Evolutionary conservation across 2,797 vertebrate species (phyloP).

Genomic region (Falco biarmicus): DNA sequence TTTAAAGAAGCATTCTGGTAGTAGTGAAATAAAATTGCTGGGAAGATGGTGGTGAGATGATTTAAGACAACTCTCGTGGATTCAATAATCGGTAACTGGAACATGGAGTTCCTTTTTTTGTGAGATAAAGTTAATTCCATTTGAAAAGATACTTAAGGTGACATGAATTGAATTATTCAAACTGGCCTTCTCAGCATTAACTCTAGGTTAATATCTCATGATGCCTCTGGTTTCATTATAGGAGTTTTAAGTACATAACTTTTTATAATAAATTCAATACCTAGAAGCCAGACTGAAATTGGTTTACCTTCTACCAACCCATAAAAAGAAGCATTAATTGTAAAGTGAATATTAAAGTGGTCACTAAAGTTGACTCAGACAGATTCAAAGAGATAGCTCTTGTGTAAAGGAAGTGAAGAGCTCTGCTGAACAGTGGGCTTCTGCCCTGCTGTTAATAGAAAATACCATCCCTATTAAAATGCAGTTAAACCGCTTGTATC

Average conservation of each 20-base stretch:
- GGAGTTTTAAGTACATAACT: slow-evolving; percentile 77
- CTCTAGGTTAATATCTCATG: slow-evolving; percentile 75
- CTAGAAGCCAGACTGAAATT: slow-evolving; percentile 71
- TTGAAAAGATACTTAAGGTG: slow-evolving; percentile 76
- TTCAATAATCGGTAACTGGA: slow-evolving; percentile 73
- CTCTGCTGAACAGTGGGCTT: slow-evolving; percentile 41
- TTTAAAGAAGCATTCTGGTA: slow-evolving; percentile 8
- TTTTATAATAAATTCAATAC: slow-evolving; percentile 79
- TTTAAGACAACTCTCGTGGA: slow-evolving; percentile 56
- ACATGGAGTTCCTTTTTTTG: slow-evolving; percentile 60
- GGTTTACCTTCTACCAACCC: slow-evolving; percentile 73
- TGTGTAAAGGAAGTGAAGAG: slow-evolving; percentile 11
- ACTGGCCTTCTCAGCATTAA: slow-evolving; percentile 73
- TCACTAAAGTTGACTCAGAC: slow-evolving; percentile 68
- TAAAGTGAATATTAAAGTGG: slow-evolving; percentile 73
- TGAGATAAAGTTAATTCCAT: slow-evolving; percentile 75
- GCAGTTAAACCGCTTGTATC: slow-evolving; percentile 25
- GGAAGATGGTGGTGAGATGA: slow-evolving; percentile 48
- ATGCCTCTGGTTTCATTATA: slow-evolving; percentile 75
- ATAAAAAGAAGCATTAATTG: slow-evolving; percentile 77
- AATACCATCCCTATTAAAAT: slow-evolving; percentile 53
- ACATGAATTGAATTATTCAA: slow-evolving; percentile 77
- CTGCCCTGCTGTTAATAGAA: slow-evolving; percentile 56
- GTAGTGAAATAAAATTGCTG: slow-evolving; percentile 36
- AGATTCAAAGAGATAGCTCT: slow-evolving; percentile 60